Evolutionary conservation across 2,888 invertebrate genomes (phyloP).

Genomic region (Subacronicta megacephala): DNA sequence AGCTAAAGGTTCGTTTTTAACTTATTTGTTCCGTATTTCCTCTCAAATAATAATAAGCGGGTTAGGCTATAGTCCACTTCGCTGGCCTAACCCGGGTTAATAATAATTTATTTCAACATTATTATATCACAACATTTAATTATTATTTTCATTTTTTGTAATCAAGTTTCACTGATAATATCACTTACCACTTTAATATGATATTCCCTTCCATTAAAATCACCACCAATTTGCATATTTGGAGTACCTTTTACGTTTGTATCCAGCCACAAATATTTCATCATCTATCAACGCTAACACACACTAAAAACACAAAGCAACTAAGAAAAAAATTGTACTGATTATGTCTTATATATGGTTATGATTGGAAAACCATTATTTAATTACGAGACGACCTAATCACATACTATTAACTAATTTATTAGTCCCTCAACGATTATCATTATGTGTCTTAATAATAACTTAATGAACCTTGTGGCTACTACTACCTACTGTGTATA

Average conservation of each 20-base stretch:
- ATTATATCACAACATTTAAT: no score
- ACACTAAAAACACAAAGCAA: slow-evolving; percentile 35
- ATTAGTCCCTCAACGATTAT: slow-evolving; percentile 44
- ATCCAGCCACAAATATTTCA: slow-evolving; percentile 28
- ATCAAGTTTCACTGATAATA: neutral
- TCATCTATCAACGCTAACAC: slow-evolving; percentile 24
- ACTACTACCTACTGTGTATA: slow-evolving; percentile 6
- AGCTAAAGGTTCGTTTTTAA: no score
- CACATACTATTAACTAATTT: slow-evolving; percentile 75
- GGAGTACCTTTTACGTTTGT: slow-evolving; percentile 12
- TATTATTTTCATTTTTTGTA: neutral
- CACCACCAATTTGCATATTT: slow-evolving; percentile 32
- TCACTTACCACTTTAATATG: slow-evolving; percentile 32
- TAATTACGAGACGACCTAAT: slow-evolving; percentile 71
- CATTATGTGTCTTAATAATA: slow-evolving; percentile 39
- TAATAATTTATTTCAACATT: no score
- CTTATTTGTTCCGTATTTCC: no score
- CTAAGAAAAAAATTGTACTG: slow-evolving; percentile 57
- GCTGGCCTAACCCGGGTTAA: no score
- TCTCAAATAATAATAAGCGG: no score
- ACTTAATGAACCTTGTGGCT: slow-evolving; percentile 34
- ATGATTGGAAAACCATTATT: slow-evolving; percentile 69
- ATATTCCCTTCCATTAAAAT: slow-evolving; percentile 12
- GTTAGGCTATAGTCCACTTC: no score
- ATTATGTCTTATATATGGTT: slow-evolving; percentile 70